These are phyloP conservation scores for Sebastes matsubarae DNA, from an alignment of 2,797 vertebrate species.

Conservation along the genomic window DNA sequence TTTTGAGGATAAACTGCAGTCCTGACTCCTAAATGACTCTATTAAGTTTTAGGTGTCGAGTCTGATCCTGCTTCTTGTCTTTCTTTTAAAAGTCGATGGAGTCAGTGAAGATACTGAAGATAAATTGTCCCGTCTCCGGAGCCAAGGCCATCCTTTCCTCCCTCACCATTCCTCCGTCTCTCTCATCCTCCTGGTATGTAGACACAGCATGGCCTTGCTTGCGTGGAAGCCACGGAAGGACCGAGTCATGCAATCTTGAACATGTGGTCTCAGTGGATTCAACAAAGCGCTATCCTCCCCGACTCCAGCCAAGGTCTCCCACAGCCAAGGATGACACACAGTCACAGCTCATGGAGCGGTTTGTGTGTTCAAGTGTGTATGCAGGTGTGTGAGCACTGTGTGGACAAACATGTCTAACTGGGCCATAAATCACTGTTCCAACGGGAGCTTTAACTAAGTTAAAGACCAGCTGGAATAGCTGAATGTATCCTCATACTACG, in stretches of 20 bases:
- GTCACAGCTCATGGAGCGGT: conserved; percentile 1
- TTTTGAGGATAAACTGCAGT: not conserved
- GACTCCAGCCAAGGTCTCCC: conserved; percentile 60
- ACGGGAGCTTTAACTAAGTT: conserved; percentile 46
- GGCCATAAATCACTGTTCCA: conserved; percentile 63
- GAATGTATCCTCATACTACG: too few relatives aligned
- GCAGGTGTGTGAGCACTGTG: conserved; percentile 19
- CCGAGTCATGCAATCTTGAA: conserved; percentile 53
- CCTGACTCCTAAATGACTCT: not conserved
- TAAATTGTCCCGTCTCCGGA: conserved; percentile 56
- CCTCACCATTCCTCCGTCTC: conserved; percentile 7
- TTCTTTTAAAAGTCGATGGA: conserved; percentile 11
- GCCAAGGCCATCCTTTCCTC: conserved; percentile 58
- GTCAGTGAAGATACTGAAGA: conserved; percentile 50
- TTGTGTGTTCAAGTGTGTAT: not conserved
- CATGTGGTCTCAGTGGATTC: conserved; percentile 52
- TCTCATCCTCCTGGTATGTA: conserved; percentile 45
- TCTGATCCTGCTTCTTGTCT: conserved; percentile 24
- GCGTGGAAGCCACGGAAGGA: conserved; percentile 41
- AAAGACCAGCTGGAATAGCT: conserved; percentile 29
- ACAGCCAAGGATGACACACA: conserved; percentile 46
- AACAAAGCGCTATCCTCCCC: conserved; percentile 35
- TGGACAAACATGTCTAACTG: conserved; percentile 62
- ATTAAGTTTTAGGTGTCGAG: not conserved
- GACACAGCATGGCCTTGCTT: conserved; percentile 37